Base-by-base conservation (phyloP, 2,113 vertebrate genomes). In the Paedocypris sp. region DNA sequence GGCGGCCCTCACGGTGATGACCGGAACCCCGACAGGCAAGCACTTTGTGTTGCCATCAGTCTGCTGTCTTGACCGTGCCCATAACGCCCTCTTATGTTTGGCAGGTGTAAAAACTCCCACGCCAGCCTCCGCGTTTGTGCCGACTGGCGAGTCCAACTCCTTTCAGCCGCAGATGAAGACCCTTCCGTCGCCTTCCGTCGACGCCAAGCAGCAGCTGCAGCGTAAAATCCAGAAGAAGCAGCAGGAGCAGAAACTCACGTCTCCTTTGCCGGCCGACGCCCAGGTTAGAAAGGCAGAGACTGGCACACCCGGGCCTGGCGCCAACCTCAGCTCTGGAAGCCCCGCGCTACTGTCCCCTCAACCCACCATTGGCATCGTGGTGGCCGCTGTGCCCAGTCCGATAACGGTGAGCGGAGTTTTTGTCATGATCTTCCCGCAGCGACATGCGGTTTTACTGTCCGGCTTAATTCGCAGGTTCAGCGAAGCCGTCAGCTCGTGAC, bases 1-100 rank as follows among this genome's bases (percentile, higher is more conserved):
- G 88, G 92, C 93, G 77, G 94, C 93, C 31, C 85, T 98, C 48
- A 94, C 93, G 25, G 88, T 92, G 41, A 92, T 92, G 90, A 87
- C 88, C 11, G 88, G 87, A 25, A 86, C 86, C 52, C 83, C 86
- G 56, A 81, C 88, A 89, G 90, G 90, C 89, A 87, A 73, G 61
- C 7, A 15, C 16, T 45, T 13, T 64, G 29, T 57, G n/a, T 22
- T 13, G 38, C 7, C 23, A 22, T 22, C 18, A 36, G 4, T n/a
- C n/a, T n/a, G n/a, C n/a, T n/a, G n/a, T n/a, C n/a, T n/a, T 42
- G 13, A 32, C 33, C 2, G 43, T 20, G 45, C 50, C 28, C 15
- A 22, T 31, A 3, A 20, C 29, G 6, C 25, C 31, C 8, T 53
- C 58, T 63, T 2, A 47, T 50, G 4, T 15, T 63, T n/a, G 57